phyloP scores from a whole-genome alignment of 2,113 vertebrate species.

The Istiophorus platypterus region DNA sequence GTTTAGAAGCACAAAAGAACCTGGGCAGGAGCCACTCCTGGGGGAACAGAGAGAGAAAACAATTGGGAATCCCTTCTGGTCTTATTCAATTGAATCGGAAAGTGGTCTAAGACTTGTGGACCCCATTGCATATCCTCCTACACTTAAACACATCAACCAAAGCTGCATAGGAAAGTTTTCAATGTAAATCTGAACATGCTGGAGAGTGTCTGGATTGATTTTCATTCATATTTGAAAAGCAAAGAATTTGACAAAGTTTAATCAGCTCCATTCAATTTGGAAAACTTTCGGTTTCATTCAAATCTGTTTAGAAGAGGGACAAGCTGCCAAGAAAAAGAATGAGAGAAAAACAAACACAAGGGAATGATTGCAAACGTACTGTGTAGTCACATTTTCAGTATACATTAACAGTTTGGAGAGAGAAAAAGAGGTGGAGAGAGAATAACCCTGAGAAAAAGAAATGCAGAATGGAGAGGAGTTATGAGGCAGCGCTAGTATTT shows the following conservation, averaged over 20 bases:
- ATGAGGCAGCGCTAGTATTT: slow-evolving; percentile 49
- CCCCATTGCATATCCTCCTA: not conserved
- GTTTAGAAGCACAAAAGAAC: slow-evolving; percentile 46
- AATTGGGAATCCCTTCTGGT: not conserved
- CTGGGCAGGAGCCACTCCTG: slow-evolving; percentile 9
- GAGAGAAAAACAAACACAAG: not conserved
- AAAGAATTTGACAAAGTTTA: not conserved
- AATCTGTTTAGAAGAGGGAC: not conserved
- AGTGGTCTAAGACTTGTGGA: no score
- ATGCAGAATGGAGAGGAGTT: slow-evolving; percentile 35
- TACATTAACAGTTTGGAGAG: not conserved
- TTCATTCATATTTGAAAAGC: not conserved
- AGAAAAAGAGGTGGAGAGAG: not conserved
- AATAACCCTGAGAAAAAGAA: slow-evolving; percentile 5
- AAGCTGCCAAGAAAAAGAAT: not conserved
- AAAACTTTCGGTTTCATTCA: not conserved
- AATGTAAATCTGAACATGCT: not conserved
- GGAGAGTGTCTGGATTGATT: not conserved
- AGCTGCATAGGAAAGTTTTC: not conserved
- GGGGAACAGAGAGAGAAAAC: not conserved
- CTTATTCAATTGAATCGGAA: no score
- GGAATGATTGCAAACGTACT: not conserved
- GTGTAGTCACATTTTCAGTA: not conserved
- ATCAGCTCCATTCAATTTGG: not conserved
- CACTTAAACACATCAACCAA: not conserved